phyloP scores from a whole-genome alignment of 2,113 vertebrate species.

The Trachemys scripta region DNA sequence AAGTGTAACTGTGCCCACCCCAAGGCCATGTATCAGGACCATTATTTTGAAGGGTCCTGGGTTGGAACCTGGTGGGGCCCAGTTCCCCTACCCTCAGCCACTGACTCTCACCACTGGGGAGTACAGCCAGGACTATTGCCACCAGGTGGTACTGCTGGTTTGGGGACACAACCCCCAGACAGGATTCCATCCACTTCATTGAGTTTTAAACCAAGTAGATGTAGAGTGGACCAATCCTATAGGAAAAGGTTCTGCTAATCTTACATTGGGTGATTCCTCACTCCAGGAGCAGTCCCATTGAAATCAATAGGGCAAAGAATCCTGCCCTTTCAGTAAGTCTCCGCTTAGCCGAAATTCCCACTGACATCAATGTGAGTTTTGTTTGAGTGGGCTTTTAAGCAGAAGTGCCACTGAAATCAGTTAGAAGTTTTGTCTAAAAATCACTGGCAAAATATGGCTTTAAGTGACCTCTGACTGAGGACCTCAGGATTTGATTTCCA shows the following conservation, averaged over 20 bases:
- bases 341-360: neutral
- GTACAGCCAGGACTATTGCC: neutral
- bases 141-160: neutral
- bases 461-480: neutral
- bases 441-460: neutral
- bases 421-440: neutral
- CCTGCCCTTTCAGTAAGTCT: neutral
- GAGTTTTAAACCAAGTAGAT: neutral
- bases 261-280: neutral
- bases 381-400: neutral
- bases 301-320: neutral
- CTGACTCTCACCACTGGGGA: neutral
- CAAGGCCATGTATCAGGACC: neutral
- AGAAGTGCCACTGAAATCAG: neutral
- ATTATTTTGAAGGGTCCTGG: neutral
- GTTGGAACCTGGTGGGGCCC: neutral
- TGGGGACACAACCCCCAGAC: neutral
- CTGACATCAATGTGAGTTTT: neutral
- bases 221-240: neutral
- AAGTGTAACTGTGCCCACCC: neutral
- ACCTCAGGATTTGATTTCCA: neutral
- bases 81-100: neutral
- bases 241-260: neutral
- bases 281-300: neutral
- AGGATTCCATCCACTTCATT: neutral